These are phyloP conservation scores for Rhinogobio ventralis DNA, from an alignment of 2,797 vertebrate genomes.

Conservation along the genomic window DNA sequence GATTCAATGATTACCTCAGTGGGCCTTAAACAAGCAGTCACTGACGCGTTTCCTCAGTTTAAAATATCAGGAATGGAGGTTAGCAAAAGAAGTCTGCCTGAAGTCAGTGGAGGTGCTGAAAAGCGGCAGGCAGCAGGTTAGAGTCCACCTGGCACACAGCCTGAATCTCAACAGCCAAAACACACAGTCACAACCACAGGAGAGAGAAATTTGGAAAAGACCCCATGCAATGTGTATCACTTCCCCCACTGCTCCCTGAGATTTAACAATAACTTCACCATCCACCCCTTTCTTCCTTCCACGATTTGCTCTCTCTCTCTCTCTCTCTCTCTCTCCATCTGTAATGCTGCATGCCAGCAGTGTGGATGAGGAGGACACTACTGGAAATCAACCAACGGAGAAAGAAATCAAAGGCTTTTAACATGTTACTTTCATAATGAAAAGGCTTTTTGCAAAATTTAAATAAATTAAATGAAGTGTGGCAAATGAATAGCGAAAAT, in stretches of 20 bases:
- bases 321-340: conserved; percentile 9
- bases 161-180: conserved; percentile 39
- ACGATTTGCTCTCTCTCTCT: neutral
- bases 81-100: conserved; percentile 22
- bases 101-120: conserved; percentile 36
- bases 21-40: conserved; percentile 10
- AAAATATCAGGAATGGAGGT: conserved; percentile 11
- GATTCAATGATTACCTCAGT: neutral
- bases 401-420: conserved; percentile 39
- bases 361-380: neutral
- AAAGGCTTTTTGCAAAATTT: conserved; percentile 25
- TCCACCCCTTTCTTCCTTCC: conserved; percentile 21
- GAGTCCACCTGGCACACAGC: conserved; percentile 33
- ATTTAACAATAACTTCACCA: conserved; percentile 36
- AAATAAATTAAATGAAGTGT: neutral
- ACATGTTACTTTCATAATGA: conserved; percentile 15
- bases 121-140: conserved; percentile 28
- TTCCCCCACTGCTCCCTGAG: conserved; percentile 28
- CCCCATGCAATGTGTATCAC: conserved; percentile 35
- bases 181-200: conserved; percentile 29
- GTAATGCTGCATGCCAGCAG: neutral
- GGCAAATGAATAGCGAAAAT: neutral
- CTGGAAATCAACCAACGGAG: conserved; percentile 2
- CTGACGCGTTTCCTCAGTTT: neutral
- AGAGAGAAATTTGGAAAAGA: conserved; percentile 37